A percentile compares a stretch with the other conserved stretches of the same genome.
phyloP scores from a whole-genome alignment of 2,888 invertebrate genomes.

The Flexamia atlantica region DNA sequence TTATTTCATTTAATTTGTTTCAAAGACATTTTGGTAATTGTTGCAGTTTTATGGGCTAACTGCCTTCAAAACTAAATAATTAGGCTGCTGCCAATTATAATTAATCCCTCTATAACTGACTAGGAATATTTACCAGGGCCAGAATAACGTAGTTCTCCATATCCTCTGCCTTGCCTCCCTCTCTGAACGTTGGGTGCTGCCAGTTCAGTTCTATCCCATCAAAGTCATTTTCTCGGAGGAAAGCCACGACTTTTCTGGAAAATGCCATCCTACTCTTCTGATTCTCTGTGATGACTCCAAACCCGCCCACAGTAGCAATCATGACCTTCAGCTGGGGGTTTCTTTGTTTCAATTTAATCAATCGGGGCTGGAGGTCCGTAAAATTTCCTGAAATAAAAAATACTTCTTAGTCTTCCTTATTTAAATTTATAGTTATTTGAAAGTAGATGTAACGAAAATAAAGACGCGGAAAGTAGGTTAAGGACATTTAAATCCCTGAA shows the following conservation, averaged over 20 bases:
- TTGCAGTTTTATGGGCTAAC: no score
- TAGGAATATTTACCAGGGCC: no score
- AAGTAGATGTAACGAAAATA: no score
- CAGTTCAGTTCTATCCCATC: slow-evolving; percentile 91
- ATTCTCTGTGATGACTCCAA: slow-evolving; percentile 80
- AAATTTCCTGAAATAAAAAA: background rate
- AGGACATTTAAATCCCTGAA: no score
- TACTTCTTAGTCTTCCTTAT: no score
- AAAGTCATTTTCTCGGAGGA: slow-evolving; percentile 83
- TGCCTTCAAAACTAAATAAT: no score
- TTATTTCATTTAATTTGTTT: no score
- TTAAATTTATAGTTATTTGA: no score
- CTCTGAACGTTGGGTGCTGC: slow-evolving; percentile 81
- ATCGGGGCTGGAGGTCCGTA: background rate
- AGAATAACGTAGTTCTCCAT: slow-evolving; percentile 77
- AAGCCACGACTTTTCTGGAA: slow-evolving; percentile 80
- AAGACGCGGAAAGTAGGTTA: no score
- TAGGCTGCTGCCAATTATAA: no score
- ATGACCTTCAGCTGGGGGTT: slow-evolving; percentile 71
- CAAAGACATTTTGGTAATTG: no score
- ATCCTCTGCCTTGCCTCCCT: slow-evolving; percentile 75
- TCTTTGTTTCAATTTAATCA: background rate
- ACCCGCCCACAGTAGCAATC: slow-evolving; percentile 81
- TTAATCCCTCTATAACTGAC: no score
- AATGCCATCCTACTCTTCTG: slow-evolving; percentile 78